A percentile compares a stretch with the other conserved stretches of the same genome.
These are phyloP conservation scores for Seira musarum DNA, from an alignment of 2,888 invertebrate species.

Conservation along the genomic window DNA sequence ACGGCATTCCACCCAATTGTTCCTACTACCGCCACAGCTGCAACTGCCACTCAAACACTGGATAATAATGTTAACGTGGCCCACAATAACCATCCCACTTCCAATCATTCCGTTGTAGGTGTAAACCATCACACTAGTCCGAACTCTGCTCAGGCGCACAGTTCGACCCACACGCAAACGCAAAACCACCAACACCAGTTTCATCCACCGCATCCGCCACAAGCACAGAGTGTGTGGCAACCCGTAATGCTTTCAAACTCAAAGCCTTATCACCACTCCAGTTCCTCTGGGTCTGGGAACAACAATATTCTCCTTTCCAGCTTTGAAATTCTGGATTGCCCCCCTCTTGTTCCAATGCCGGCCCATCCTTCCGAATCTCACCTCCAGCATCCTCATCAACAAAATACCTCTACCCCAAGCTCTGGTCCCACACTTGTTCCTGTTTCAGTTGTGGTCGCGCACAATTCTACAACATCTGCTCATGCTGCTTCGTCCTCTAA, in stretches of 20 bases:
- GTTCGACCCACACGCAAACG: background rate
- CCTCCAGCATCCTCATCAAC: slow-evolving; percentile 25
- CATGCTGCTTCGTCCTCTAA: slow-evolving; percentile 2
- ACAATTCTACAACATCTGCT: slow-evolving; percentile 19
- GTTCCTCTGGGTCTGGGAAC: background rate
- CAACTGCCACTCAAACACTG: background rate
- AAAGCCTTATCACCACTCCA: slow-evolving; percentile 30
- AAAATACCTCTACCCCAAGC: background rate
- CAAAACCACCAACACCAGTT: slow-evolving; percentile 24
- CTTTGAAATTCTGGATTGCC: slow-evolving; percentile 34
- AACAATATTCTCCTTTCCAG: background rate
- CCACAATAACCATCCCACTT: slow-evolving; percentile 17
- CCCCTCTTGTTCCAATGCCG: background rate
- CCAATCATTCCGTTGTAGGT: background rate
- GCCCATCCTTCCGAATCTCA: slow-evolving; percentile 25
- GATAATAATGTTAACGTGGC: slow-evolving; percentile 17
- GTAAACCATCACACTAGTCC: too few relatives aligned
- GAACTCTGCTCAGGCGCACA: background rate
- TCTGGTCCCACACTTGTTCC: slow-evolving; percentile 8
- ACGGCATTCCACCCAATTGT: too few relatives aligned
- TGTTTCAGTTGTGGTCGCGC: slow-evolving; percentile 19
- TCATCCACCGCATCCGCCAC: slow-evolving; percentile 34
- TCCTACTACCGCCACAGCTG: too few relatives aligned
- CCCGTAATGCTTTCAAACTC: slow-evolving; percentile 35
- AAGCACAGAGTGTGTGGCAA: slow-evolving; percentile 47